Percentiles rank a stretch among this genome's conserved stretches.
Evolutionary conservation across 1,140 invertebrate genomes (phyloP).

Genomic region (Ceratosolen fusciceps): DNA sequence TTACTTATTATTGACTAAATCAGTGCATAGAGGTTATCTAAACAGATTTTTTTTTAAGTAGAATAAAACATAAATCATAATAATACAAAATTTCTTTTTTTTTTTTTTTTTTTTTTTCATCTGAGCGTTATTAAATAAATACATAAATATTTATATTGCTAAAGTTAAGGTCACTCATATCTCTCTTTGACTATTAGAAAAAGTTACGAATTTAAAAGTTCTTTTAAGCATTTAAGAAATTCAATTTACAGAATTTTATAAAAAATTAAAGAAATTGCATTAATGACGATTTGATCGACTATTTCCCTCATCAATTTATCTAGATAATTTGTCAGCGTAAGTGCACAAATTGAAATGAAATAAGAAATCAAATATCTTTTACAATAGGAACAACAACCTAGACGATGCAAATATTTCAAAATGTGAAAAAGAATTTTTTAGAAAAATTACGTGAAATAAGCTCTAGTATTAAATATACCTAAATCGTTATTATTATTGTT

Average conservation of each 20-base stretch:
- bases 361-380: neutral
- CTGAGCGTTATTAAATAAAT: conserved; percentile 3
- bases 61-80: no score
- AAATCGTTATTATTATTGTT: no score
- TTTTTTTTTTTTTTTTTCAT: no score
- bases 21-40: neutral
- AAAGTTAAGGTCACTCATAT: conserved; percentile 27
- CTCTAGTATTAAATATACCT: neutral
- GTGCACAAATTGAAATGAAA: neutral
- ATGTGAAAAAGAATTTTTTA: conserved; percentile 9
- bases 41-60: neutral
- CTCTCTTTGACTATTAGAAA: neutral
- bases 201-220: neutral
- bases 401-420: neutral
- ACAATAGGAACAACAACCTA: neutral
- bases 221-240: neutral
- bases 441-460: neutral
- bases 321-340: neutral
- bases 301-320: conserved; percentile 26
- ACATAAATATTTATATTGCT: conserved; percentile 9
- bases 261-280: neutral
- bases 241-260: conserved; percentile 29
- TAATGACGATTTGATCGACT: conserved; percentile 21
- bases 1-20: neutral
- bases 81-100: no score